These are phyloP conservation scores for Thereva unica DNA, from an alignment of 2,888 invertebrate species.

Conservation along the genomic window DNA sequence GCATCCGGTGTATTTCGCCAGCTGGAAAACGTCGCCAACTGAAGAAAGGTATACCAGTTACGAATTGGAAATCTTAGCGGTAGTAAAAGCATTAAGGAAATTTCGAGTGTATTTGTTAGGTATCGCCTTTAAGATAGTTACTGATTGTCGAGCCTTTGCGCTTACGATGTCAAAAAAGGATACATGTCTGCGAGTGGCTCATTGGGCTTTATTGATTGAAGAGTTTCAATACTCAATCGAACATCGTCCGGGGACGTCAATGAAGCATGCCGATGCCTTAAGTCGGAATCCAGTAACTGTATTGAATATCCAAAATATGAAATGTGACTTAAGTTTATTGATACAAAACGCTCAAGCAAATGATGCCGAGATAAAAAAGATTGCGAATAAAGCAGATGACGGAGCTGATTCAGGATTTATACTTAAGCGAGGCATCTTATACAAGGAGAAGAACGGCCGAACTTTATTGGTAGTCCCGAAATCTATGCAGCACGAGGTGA, in stretches of 20 bases:
- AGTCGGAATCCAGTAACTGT: background rate
- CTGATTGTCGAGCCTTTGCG: background rate
- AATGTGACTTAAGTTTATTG: background rate
- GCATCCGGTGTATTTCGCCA: background rate
- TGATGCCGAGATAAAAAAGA: background rate
- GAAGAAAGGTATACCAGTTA: background rate
- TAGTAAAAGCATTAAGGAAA: background rate
- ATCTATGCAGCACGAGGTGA: conserved; percentile 1
- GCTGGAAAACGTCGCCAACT: background rate
- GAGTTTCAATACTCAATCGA: background rate
- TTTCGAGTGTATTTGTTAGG: background rate
- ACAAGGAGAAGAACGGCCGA: conserved; percentile 13
- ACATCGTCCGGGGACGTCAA: background rate
- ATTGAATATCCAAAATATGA: background rate
- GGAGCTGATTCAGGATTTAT: background rate
- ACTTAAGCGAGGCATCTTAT: background rate
- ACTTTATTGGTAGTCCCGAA: conserved; percentile 27
- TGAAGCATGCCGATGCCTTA: conserved; percentile 3
- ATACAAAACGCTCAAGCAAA: conserved; percentile 7
- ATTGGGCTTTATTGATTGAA: background rate
- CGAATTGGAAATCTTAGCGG: background rate
- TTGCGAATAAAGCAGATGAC: background rate
- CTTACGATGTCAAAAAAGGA: background rate
- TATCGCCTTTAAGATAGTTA: background rate
- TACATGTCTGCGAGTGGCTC: background rate